Conservation (phyloP, 2,888 invertebrate species). For the Clepsis dumicolana region DNA sequence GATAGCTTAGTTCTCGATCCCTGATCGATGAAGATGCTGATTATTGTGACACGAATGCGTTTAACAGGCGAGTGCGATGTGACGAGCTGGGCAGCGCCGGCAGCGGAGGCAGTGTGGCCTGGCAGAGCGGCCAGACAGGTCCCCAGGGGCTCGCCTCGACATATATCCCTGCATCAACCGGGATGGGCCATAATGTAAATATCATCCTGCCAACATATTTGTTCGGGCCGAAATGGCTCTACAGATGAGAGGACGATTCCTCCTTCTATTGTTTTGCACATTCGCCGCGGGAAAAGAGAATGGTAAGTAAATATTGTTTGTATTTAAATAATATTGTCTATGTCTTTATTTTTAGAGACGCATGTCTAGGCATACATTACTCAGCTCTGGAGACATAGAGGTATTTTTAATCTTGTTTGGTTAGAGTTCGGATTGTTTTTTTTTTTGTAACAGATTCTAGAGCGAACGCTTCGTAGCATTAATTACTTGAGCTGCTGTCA, state of each 20-base stretch:
- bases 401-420: slow-evolving; percentile 34
- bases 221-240: slow-evolving; percentile 77
- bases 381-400: slow-evolving; percentile 32
- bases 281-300: slow-evolving; percentile 65
- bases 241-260: slow-evolving; percentile 66
- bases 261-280: slow-evolving; percentile 74
- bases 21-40: slow-evolving; percentile 67
- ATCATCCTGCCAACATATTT: slow-evolving; percentile 67
- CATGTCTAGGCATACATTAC: slow-evolving; percentile 64
- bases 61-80: slow-evolving; percentile 63
- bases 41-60: slow-evolving; percentile 79
- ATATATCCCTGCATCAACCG: slow-evolving; percentile 58
- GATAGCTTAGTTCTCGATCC: slow-evolving; percentile 50
- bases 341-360: slow-evolving; percentile 53
- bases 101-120: slow-evolving; percentile 34
- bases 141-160: slow-evolving; percentile 35
- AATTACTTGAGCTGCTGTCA: slow-evolving; percentile 17
- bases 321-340: slow-evolving; percentile 58
- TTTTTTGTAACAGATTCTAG: slow-evolving; percentile 25
- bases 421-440: slow-evolving; percentile 39
- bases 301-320: slow-evolving; percentile 74
- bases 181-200: slow-evolving; percentile 77
- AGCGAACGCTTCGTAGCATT: slow-evolving; percentile 36
- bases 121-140: slow-evolving; percentile 47
- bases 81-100: slow-evolving; percentile 54